Base-by-base conservation (phyloP, 2,888 invertebrate species). In the Megastigmus dorsalis region DNA sequence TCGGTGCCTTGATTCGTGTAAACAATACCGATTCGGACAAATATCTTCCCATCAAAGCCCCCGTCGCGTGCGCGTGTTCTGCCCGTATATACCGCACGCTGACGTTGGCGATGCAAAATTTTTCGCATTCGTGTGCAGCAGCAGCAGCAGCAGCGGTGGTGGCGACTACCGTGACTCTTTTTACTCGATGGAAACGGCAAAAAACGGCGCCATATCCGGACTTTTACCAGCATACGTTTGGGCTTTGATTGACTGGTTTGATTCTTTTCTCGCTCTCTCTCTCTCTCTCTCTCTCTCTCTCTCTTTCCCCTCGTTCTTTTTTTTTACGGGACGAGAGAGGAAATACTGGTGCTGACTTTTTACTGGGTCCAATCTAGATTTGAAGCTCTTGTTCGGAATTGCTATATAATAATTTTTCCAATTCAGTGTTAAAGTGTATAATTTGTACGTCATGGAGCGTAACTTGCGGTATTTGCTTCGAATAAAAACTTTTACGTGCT, bases 241-340 rank as follows among this genome's bases (percentile, higher is more conserved):
- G 50, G 74, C 30, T 69, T 68, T 59, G 69, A 74, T 69, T 69
- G 74, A 74, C 69, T 74, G 43, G 78, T 78, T 74, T 60, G 50
- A 59, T 71, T 69, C 54, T 69, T 63, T 30, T 26, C 18, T 55
- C 15, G 38, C 15, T 36, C 20, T 50, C 38, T 66, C 36, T 62
- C 62, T 41, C 18, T 7, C 28, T 13, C 30, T 26, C 18, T 36
- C 13, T 33, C 50, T 43, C 23, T 59, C 15, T 26, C 28, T 30
- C 59, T 45, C 20, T 60, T 26, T 65, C 55, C 52, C 36, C 26
- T 57, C 13, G 26, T 45, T 57, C 10, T 48, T 59, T 67, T 43
- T 54, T 71, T 69, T 38, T 62, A n/a, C 52, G 45, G 33, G 41
- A 20, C n/a, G 52, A 33, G 50, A 15, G 55, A 26, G 43, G 18